These are phyloP conservation scores for Ptilonorhynchus violaceus DNA, from an alignment of 2,113 vertebrate genomes.

Conservation along the genomic window DNA sequence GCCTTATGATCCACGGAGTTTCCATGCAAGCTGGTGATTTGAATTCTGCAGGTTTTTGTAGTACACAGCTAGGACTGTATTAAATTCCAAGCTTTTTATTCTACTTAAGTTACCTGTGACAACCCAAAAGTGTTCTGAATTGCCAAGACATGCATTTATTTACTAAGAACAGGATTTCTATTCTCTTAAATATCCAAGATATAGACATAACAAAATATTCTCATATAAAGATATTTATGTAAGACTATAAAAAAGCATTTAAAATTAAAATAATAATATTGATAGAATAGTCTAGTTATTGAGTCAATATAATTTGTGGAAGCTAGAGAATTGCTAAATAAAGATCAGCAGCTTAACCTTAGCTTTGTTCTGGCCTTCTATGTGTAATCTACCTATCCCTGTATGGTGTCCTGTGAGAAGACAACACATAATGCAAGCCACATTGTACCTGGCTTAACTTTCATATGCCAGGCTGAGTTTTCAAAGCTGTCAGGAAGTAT, in stretches of 20 bases:
- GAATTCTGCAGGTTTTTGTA: background rate
- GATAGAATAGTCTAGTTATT: background rate
- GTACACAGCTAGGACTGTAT: background rate
- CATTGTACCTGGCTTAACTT: background rate
- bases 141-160: background rate
- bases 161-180: background rate
- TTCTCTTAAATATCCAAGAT: background rate
- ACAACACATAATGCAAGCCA: accelerated
- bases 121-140: background rate
- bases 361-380: background rate
- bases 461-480: background rate
- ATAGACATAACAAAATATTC: background rate
- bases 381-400: background rate
- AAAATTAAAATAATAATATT: background rate
- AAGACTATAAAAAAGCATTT: background rate
- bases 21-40: background rate
- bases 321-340: background rate
- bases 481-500: background rate
- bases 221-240: background rate
- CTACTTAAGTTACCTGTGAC: background rate
- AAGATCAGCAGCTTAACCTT: background rate
- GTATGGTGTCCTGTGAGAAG: background rate
- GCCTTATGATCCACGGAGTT: background rate
- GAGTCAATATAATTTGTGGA: background rate
- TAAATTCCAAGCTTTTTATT: background rate